Base-by-base conservation (phyloP, 2,888 invertebrate genomes). In the Aporophyla nigra region DNA sequence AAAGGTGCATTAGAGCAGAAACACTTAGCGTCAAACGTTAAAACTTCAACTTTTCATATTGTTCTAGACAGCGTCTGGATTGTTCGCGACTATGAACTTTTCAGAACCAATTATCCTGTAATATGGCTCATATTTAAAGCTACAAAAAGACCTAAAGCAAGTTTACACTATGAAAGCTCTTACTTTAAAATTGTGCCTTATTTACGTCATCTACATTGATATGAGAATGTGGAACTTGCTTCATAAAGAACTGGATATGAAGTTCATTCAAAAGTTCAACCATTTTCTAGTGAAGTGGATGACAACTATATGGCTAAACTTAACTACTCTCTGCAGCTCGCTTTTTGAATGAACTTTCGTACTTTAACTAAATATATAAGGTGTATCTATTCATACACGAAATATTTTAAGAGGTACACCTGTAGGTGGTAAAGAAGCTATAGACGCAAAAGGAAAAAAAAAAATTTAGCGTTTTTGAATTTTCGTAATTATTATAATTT, bases 11-110 rank as follows among this genome's bases (percentile, higher is more conserved):
- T 88, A 85, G 89, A 88, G 91, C 90, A 87, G 89, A 92, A 92
- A 92, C 92, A 92, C 93, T 94, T 92, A 92, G 84, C 88, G 85
- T 90, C 90, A 89, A 91, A 89, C 84, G 90, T 85, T 90, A 86
- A 89, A 89, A 91, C 88, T 88, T 84, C 84, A 87, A 90, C 80
- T 84, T 90, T 91, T 90, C 88, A 86, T 88, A 87, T 88, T 87
- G 87, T 89, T 86, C 83, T 76, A 83, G 85, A 87, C 79, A 80
- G 71, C 66, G 76, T 78, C 76, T 76, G 71, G 70, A 80, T 76
- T 86, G 73, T 78, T 77, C 71, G 53, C 66, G 75, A 76, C 74
- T 83, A 80, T 76, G 75, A 87, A 88, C 81, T 88, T 88, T 86
- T 80, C 58, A 73, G 79, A 84, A 85, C 80, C 80, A 88, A 87